Percentiles rank a stretch among this genome's conserved stretches.
phyloP scores from a whole-genome alignment of 2,797 vertebrate species.

The Hypotaenidia okinawae region DNA sequence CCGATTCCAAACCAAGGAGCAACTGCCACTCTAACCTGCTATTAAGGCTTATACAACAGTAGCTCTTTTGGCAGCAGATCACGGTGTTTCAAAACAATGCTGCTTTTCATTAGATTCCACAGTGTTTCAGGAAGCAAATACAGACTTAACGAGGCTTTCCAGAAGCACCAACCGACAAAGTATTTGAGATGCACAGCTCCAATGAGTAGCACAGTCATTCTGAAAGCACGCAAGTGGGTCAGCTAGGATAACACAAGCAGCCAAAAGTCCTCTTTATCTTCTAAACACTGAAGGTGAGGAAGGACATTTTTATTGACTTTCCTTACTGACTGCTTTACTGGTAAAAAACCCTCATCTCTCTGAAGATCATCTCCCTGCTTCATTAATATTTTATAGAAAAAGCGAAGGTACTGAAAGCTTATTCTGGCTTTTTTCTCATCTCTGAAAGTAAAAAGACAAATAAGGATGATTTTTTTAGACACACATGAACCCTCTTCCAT shows the following conservation, averaged over 20 bases:
- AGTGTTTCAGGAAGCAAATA: neutral
- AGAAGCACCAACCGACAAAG: neutral
- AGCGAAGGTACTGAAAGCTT: neutral
- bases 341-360: neutral
- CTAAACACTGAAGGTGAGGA: neutral
- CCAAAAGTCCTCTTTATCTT: constrained; percentile 11
- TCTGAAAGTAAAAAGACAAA: neutral
- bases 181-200: neutral
- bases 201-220: neutral
- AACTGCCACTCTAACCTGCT: constrained; percentile 36
- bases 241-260: neutral
- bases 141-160: neutral
- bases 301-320: constrained; percentile 21
- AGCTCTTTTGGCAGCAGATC: constrained; percentile 41
- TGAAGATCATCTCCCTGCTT: neutral
- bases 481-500: neutral
- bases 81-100: constrained; percentile 13
- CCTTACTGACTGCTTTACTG: neutral
- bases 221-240: neutral
- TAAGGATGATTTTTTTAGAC: neutral
- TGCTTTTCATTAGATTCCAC: constrained; percentile 3
- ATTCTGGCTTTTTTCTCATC: neutral
- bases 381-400: constrained; percentile 15
- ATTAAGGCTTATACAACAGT: constrained; percentile 50
- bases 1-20: neutral